A percentile compares a stretch with the other conserved stretches of the same genome.
Conservation (phyloP, 2,113 vertebrate genomes). For the Lipotes vexillifer region DNA sequence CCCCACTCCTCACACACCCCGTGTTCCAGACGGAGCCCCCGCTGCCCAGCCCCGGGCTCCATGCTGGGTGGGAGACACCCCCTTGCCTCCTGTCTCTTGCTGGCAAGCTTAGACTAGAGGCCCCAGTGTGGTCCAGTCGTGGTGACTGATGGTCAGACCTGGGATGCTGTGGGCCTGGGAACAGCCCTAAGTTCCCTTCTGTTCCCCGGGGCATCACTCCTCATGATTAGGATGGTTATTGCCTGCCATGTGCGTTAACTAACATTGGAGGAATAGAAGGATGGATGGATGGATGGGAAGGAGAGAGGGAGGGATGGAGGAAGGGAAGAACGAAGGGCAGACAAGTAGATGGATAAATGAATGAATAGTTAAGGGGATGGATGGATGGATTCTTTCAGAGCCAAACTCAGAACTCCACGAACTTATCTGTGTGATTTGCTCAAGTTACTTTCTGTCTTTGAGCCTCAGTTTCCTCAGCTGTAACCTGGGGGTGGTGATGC, state of each 20-base stretch:
- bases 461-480: neutral
- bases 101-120: neutral
- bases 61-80: accelerated
- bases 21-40: neutral
- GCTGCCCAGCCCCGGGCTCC: neutral
- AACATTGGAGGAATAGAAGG: neutral
- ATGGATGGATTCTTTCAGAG: neutral
- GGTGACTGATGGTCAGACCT: neutral
- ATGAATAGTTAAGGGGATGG: neutral
- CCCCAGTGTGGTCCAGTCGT: neutral
- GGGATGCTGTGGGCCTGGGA: neutral
- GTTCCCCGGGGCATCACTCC: neutral
- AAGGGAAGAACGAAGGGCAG: neutral
- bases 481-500: neutral
- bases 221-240: neutral
- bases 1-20: accelerated
- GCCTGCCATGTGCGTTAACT: neutral
- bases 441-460: neutral
- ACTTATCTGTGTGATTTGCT: neutral
- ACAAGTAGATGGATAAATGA: neutral
- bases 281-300: too few species aligned
- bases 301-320: neutral
- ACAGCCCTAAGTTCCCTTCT: neutral
- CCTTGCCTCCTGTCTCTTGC: neutral
- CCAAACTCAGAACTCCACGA: neutral